phyloP scores from a whole-genome alignment of 2,797 vertebrate genomes.

The Smutsia temminckii region DNA sequence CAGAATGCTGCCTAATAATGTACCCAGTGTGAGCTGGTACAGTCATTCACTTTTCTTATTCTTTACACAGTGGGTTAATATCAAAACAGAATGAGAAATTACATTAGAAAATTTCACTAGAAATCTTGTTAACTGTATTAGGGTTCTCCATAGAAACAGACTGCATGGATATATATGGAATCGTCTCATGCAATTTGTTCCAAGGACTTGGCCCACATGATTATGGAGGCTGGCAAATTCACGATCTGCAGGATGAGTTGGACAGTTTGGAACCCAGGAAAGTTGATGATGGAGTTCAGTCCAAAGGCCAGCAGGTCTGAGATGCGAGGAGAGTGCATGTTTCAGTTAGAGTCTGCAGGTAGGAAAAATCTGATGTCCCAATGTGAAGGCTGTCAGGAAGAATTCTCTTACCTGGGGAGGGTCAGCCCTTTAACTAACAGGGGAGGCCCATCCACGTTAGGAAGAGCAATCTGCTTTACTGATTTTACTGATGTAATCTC shows the following conservation, averaged over 20 bases:
- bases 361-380: not conserved
- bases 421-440: not conserved
- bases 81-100: slow-evolving; percentile 12
- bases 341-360: not conserved
- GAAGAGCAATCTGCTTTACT: not conserved
- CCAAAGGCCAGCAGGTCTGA: not conserved
- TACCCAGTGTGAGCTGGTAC: not conserved
- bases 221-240: not conserved
- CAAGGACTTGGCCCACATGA: not conserved
- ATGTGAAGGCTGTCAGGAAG: not conserved
- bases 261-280: not conserved
- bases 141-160: not conserved
- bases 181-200: not conserved
- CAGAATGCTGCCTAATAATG: not conserved
- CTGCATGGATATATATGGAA: not conserved
- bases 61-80: slow-evolving; percentile 2
- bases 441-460: not conserved
- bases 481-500: not conserved
- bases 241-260: not conserved
- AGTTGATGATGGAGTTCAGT: not conserved
- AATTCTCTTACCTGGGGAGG: not conserved
- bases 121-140: not conserved
- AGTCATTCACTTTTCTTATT: slow-evolving; percentile 21
- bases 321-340: not conserved
- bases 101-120: slow-evolving; percentile 1